Percentiles rank a stretch among this genome's conserved stretches.
Conservation (phyloP, 2,113 vertebrate genomes). For the Corythornis madagascariensis region DNA sequence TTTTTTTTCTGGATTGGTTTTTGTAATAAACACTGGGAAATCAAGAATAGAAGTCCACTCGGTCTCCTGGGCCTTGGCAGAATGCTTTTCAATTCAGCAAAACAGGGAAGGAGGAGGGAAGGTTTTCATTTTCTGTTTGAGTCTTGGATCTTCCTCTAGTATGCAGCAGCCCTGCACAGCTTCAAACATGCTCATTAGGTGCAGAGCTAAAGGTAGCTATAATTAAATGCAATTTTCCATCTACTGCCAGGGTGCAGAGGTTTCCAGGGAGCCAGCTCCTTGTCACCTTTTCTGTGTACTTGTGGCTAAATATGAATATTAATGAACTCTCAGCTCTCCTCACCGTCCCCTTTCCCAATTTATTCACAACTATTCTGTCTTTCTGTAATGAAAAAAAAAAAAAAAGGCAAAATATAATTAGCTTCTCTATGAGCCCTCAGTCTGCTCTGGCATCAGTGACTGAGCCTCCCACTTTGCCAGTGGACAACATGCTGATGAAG, state of each 20-base stretch:
- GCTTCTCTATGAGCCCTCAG: constrained; percentile 2
- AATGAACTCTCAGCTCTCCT: constrained; percentile 43
- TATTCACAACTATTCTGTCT: constrained; percentile 48
- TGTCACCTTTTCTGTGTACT: constrained; percentile 60
- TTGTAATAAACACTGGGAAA: constrained; percentile 19
- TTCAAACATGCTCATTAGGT: constrained; percentile 52
- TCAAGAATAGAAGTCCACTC: constrained; percentile 11
- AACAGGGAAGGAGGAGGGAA: neutral
- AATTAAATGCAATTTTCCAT: constrained; percentile 66
- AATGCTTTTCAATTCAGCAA: constrained; percentile 3
- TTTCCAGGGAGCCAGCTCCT: constrained; percentile 57
- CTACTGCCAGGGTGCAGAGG: constrained; percentile 39
- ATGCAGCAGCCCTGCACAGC: neutral
- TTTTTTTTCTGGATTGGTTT: neutral
- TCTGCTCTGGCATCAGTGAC: constrained; percentile 43
- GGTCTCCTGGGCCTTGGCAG: neutral
- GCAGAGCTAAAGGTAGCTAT: constrained; percentile 46
- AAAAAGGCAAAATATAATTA: constrained; percentile 51
- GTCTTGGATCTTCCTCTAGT: constrained; percentile 11
- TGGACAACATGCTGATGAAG: constrained; percentile 33
- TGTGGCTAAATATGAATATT: constrained; percentile 62
- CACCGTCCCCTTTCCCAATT: constrained; percentile 30
- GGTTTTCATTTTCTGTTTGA: constrained; percentile 30
- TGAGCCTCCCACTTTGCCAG: constrained; percentile 33
- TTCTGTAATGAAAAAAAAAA: constrained; percentile 20